phyloP scores from a whole-genome alignment of 2,113 vertebrate species.

The Labeo catla region DNA sequence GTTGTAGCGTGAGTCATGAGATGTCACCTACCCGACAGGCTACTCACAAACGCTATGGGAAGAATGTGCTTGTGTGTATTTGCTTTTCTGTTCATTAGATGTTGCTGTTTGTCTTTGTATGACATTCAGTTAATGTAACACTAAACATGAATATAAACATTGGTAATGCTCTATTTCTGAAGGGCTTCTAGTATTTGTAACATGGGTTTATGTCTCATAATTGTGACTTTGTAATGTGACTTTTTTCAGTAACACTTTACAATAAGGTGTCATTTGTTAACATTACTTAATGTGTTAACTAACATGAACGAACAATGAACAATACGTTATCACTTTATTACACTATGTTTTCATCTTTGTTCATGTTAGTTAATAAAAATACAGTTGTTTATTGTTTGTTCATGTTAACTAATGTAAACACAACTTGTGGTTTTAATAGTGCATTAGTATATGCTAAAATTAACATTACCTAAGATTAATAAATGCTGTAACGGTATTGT shows the following conservation, averaged over 20 bases:
- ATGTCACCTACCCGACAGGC: neutral
- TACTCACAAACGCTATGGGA: constrained; percentile 8
- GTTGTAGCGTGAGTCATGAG: constrained; percentile 11
- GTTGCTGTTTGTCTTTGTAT: neutral
- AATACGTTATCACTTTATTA: no score
- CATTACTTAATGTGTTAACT: no score
- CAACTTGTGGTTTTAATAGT: no score
- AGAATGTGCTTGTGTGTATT: neutral
- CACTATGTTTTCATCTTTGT: no score
- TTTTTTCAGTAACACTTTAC: neutral
- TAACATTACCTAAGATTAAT: no score
- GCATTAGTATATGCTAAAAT: no score
- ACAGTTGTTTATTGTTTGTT: no score
- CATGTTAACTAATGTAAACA: no score
- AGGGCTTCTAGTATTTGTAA: neutral
- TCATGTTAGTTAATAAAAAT: no score
- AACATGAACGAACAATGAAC: no score
- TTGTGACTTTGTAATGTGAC: neutral
- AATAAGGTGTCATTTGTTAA: no score
- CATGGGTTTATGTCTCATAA: neutral
- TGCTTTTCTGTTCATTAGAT: neutral
- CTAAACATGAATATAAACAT: neutral
- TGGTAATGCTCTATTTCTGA: neutral
- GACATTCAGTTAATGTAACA: neutral
- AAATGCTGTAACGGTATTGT: no score